A percentile compares a stretch with the other conserved stretches of the same genome.
phyloP scores from a whole-genome alignment of 2,888 invertebrate species.

The Drosophila putrida region DNA sequence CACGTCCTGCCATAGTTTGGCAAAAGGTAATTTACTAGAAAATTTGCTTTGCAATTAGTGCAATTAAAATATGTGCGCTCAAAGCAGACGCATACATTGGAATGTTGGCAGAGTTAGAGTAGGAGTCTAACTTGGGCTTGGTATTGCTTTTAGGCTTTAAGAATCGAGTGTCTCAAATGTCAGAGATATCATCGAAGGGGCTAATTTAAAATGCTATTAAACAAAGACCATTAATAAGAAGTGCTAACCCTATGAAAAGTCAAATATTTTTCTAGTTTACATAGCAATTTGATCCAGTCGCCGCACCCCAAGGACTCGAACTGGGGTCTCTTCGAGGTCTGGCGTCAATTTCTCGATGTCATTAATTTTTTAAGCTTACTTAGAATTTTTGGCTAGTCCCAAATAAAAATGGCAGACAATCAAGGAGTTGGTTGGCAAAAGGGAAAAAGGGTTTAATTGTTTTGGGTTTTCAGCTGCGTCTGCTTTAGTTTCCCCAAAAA shows the following conservation, averaged over 20 bases:
- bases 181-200: conserved; percentile 31
- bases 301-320: conserved; percentile 60
- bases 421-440: conserved; percentile 65
- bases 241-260: conserved; percentile 45
- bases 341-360: conserved; percentile 76
- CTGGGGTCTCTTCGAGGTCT: conserved; percentile 29
- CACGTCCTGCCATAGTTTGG: conserved; percentile 35
- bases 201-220: conserved; percentile 50
- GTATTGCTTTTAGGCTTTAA: conserved; percentile 24
- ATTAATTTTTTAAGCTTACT: conserved; percentile 82
- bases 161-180: conserved; percentile 15
- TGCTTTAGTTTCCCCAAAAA: conserved; percentile 21
- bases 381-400: conserved; percentile 62
- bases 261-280: conserved; percentile 69
- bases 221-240: conserved; percentile 79
- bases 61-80: conserved; percentile 69
- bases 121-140: background rate
- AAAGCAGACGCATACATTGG: conserved; percentile 29
- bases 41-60: conserved; percentile 82
- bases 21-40: conserved; percentile 81
- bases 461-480: conserved; percentile 66
- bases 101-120: background rate
- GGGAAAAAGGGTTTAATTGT: conserved; percentile 78
- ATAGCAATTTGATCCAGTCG: conserved; percentile 69
- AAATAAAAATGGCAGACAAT: conserved; percentile 80